These are phyloP conservation scores for Empidonax traillii DNA, from an alignment of 2,113 vertebrate species.

Conservation along the genomic window DNA sequence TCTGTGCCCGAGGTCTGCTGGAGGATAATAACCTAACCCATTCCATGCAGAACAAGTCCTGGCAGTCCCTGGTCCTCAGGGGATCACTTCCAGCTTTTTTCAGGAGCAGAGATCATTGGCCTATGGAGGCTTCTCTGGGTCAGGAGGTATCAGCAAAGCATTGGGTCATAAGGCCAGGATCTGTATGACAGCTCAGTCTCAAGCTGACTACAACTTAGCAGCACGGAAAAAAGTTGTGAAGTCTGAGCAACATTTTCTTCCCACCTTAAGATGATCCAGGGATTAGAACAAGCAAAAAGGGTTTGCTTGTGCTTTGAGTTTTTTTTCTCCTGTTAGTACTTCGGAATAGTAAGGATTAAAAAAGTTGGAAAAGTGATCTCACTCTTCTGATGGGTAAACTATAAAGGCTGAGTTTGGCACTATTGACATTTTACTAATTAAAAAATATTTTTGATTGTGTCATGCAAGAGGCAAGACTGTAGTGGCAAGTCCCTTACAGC, in stretches of 20 bases:
- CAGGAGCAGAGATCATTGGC: neutral
- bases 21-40: fast-evolving
- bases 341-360: neutral
- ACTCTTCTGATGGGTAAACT: neutral
- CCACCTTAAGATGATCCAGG: neutral
- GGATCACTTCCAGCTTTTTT: neutral
- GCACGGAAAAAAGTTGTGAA: neutral
- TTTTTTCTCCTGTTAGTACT: neutral
- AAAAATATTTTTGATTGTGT: neutral
- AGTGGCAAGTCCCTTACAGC: neutral
- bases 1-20: neutral
- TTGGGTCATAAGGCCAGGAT: neutral
- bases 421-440: neutral
- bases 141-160: neutral
- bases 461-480: neutral
- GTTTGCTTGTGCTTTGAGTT: neutral
- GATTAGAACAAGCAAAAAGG: neutral
- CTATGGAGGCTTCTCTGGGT: neutral
- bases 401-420: neutral
- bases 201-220: neutral
- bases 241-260: neutral
- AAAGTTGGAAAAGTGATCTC: neutral
- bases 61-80: neutral
- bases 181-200: neutral
- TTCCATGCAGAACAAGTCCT: neutral